Conservation (phyloP, 1,140 invertebrate genomes). For the Drosophila burlai region DNA sequence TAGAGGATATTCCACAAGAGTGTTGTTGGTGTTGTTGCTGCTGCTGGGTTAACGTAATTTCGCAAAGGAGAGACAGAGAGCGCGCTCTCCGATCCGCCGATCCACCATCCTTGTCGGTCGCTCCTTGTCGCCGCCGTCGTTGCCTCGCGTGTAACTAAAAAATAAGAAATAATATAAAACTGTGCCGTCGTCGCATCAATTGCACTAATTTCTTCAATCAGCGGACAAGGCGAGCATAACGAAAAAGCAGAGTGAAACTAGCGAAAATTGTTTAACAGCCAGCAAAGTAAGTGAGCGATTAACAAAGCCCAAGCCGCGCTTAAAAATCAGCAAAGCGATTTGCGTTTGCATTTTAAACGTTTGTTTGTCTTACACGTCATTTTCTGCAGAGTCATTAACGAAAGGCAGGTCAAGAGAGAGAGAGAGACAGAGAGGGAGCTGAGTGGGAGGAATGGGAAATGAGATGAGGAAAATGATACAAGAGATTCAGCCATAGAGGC, state of each 20-base stretch:
- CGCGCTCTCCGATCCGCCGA: constrained; percentile 36
- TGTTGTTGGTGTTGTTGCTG: constrained; percentile 51
- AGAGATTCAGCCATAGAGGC: neutral
- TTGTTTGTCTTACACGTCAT: constrained; percentile 52
- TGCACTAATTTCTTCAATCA: constrained; percentile 82
- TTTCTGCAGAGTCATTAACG: constrained; percentile 70
- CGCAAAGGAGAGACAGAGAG: constrained; percentile 49
- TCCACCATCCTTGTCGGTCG: constrained; percentile 51
- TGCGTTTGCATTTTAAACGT: constrained; percentile 37
- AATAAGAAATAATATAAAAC: constrained; percentile 40
- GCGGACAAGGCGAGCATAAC: constrained; percentile 70
- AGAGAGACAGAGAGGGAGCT: constrained; percentile 12
- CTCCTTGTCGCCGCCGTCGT: constrained; percentile 39
- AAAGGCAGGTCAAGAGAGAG: constrained; percentile 71
- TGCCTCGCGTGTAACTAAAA: constrained; percentile 74
- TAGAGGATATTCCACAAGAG: constrained; percentile 68
- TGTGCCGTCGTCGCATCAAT: constrained; percentile 73
- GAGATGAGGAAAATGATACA: constrained; percentile 13
- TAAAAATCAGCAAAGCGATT: constrained; percentile 53
- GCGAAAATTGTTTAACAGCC: constrained; percentile 77
- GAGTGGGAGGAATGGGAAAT: constrained; percentile 26
- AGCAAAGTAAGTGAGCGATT: constrained; percentile 52
- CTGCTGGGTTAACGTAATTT: constrained; percentile 67
- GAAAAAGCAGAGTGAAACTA: constrained; percentile 74
- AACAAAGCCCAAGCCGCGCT: constrained; percentile 64